phyloP scores from a whole-genome alignment of 2,113 vertebrate genomes.

The Mormyrus lacerda region DNA sequence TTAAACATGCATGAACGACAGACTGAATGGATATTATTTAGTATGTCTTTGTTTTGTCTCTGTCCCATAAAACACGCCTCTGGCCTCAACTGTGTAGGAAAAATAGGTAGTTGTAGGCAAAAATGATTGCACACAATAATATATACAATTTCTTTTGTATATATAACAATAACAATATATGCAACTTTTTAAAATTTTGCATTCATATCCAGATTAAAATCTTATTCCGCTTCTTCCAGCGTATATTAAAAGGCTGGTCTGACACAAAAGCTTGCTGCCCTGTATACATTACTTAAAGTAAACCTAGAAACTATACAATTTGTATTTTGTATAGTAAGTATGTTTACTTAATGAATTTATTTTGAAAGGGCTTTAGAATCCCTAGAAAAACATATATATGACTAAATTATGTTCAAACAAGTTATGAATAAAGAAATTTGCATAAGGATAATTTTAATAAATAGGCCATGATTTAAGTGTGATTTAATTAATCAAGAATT shows the following conservation, averaged over 20 bases:
- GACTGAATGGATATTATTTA: background rate
- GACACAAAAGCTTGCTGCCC: background rate
- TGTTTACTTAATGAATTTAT: background rate
- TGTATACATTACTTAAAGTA: background rate
- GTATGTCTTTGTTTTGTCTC: background rate
- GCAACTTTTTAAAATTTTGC: background rate
- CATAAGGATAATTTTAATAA: background rate
- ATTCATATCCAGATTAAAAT: background rate
- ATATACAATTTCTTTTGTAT: background rate
- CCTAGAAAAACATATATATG: background rate
- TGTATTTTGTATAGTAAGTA: background rate
- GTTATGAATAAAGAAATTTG: background rate
- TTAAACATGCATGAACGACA: background rate
- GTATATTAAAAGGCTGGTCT: background rate
- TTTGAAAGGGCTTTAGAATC: background rate
- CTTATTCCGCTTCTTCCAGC: background rate
- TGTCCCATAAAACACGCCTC: background rate
- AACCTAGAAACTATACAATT: background rate
- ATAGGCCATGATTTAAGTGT: background rate
- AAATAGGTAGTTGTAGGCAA: background rate
- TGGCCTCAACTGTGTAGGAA: background rate
- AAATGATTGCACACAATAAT: background rate
- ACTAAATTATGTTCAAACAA: background rate
- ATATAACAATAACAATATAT: background rate
- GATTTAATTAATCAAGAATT: background rate